Evolutionary conservation across 2,113 vertebrate genomes (phyloP).

Genomic region (Oreochromis aureus): DNA sequence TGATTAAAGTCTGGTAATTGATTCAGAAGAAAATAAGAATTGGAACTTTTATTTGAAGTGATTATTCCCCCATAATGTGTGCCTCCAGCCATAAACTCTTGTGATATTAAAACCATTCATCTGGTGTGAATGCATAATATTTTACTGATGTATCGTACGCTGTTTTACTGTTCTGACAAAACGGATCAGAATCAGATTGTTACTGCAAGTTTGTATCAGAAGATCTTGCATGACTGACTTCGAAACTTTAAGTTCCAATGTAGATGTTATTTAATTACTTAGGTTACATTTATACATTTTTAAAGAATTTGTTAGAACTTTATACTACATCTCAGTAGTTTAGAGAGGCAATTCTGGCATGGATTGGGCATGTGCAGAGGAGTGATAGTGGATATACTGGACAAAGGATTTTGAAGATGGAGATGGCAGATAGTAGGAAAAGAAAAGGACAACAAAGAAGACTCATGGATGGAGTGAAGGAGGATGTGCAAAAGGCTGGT

Average conservation of each 20-base stretch:
- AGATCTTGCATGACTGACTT: not conserved
- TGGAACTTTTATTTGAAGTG: not conserved
- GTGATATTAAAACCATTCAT: not conserved
- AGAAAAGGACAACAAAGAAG: not conserved
- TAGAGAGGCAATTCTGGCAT: not conserved
- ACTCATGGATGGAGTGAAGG: not conserved
- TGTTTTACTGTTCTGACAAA: not conserved
- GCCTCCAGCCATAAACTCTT: not conserved
- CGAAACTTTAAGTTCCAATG: not conserved
- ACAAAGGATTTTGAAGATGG: not conserved
- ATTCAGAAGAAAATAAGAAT: not conserved
- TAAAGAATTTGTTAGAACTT: not conserved
- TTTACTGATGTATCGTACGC: not conserved
- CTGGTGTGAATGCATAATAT: not conserved
- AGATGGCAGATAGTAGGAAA: not conserved
- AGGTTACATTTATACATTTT: not conserved
- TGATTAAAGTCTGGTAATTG: not conserved
- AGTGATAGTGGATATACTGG: not conserved
- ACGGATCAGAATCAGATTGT: not conserved
- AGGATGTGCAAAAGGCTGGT: not conserved
- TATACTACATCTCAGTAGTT: not conserved
- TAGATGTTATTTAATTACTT: not conserved
- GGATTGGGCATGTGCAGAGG: not conserved
- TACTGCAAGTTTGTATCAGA: not conserved
- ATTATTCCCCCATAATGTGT: not conserved